Evolutionary conservation across 2,888 invertebrate species (phyloP), one percentile per base, ranked within the genome.

Genomic region (Drosophila hamatofila): DNA sequence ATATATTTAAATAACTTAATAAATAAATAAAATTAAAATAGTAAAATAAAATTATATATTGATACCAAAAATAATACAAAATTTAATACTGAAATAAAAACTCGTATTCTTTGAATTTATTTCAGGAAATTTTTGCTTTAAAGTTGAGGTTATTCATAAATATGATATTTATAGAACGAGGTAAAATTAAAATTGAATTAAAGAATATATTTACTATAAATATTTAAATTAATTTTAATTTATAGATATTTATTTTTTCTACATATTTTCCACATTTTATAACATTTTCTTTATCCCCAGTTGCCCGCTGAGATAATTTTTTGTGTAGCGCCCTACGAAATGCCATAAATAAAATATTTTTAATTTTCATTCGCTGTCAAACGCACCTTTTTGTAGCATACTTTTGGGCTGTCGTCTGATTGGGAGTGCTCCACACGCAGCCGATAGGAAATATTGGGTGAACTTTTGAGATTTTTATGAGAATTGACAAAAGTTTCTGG

Each of bases 321-420:
- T 65, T 51, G 3, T 2, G 30, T 16, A 25, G 51, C 66, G 49
- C 71, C 58, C 49, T 39, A 21, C 70, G 44, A 56, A 65, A 7
- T 30, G 75, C 63, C 42, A 78, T 78, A 78, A 78, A 78, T 78
- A 78, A 64, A 51, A 63, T 67, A 70, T 68, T 72, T 67, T 60
- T 60, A 68, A 75, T 75, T 78, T 65, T 39, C 41, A 52, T 67
- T 67, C 25, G 18, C 72, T 78, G 78, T 78, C 78, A 66, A 59
- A 48, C 55, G 56, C 61, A 75, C 58, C 54, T 66, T 78, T 39
- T 18, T 39, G 37, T 67, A 56, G 78, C 78, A 83, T 86, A 81
- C 80, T 57, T 80, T 72, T 18, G 35, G 78, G 78, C 78, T 65
- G 77, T 35, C 60, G 57, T 61, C 52, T 27, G 44, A 61, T 65